phyloP scores from a whole-genome alignment of 1,140 invertebrate genomes.

The Radopholus similis region DNA sequence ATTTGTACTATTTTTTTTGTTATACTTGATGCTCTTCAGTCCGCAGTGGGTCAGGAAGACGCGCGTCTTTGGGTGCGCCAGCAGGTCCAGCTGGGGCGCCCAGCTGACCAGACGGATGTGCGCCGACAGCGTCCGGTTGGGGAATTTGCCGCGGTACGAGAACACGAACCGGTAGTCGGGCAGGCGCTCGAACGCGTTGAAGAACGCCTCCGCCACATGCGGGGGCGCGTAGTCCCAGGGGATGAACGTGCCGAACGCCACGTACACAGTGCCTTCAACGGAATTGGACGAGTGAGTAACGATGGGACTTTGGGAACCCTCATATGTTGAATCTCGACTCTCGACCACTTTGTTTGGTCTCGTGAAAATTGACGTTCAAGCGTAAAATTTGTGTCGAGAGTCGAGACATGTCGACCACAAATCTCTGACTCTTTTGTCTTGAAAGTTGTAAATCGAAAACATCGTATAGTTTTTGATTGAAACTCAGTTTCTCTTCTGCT shows the following conservation, averaged over 20 bases:
- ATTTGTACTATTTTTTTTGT: background rate
- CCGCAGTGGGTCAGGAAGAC: constrained; percentile 38
- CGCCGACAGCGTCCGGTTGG: background rate
- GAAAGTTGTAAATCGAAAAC: too few species aligned
- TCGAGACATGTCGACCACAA: too few species aligned
- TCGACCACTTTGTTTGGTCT: too few species aligned
- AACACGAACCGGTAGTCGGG: constrained; percentile 36
- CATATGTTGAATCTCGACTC: too few species aligned
- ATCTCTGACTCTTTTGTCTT: too few species aligned
- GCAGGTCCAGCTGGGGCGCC: constrained; percentile 38
- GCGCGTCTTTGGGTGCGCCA: constrained; percentile 41
- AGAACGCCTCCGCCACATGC: constrained; percentile 31
- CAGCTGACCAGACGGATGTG: constrained; percentile 33
- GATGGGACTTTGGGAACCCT: constrained; percentile 1
- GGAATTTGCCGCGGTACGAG: constrained; percentile 15
- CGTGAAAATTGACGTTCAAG: constrained; percentile 2
- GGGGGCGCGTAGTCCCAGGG: constrained; percentile 26
- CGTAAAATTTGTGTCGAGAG: too few species aligned
- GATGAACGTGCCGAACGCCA: constrained; percentile 38
- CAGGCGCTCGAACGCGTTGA: constrained; percentile 20
- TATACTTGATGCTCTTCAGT: constrained; percentile 24
- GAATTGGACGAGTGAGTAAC: constrained; percentile 2
- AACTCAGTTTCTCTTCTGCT: too few species aligned
- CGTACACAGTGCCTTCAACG: constrained; percentile 36
- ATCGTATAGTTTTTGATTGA: too few species aligned